Conservation (phyloP, 2,113 vertebrate species). For the Coptodon bakossiorum region DNA sequence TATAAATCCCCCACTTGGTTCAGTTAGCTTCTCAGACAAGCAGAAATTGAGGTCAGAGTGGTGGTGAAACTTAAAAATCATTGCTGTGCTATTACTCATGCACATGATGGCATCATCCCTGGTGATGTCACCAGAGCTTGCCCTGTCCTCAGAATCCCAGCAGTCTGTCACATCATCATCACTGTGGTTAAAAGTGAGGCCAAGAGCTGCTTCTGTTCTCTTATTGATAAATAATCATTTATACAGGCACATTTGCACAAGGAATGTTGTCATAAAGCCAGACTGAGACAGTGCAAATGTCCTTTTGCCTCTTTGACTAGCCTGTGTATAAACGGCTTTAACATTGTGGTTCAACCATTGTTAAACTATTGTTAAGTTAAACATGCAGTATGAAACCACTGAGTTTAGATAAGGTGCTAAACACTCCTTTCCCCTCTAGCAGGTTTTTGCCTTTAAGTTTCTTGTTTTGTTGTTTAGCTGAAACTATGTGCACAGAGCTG, state of each 20-base stretch:
- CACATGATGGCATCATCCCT: not conserved
- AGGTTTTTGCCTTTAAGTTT: not conserved
- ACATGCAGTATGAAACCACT: not conserved
- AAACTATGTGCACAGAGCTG: not conserved
- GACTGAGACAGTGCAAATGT: not conserved
- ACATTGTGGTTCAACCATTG: not conserved
- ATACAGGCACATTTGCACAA: not conserved
- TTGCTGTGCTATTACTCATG: not conserved
- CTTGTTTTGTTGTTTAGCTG: not conserved
- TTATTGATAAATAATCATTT: not conserved
- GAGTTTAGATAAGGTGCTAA: not conserved
- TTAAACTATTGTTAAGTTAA: not conserved
- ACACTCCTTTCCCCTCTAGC: not conserved
- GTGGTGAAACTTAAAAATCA: not conserved
- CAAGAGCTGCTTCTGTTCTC: not conserved
- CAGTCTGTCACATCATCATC: not conserved
- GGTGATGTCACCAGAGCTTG: not conserved
- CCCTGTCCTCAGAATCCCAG: not conserved
- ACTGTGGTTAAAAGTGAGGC: not conserved
- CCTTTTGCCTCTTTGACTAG: not conserved
- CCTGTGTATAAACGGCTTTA: not conserved
- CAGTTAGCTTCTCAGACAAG: not conserved
- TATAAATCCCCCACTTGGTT: not conserved
- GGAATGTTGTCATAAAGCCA: not conserved
- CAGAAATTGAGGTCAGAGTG: conserved; percentile 5